Percentiles rank a stretch among this genome's conserved stretches.
Conservation (phyloP, 2,797 vertebrate genomes). For the Bovichtus variegatus region DNA sequence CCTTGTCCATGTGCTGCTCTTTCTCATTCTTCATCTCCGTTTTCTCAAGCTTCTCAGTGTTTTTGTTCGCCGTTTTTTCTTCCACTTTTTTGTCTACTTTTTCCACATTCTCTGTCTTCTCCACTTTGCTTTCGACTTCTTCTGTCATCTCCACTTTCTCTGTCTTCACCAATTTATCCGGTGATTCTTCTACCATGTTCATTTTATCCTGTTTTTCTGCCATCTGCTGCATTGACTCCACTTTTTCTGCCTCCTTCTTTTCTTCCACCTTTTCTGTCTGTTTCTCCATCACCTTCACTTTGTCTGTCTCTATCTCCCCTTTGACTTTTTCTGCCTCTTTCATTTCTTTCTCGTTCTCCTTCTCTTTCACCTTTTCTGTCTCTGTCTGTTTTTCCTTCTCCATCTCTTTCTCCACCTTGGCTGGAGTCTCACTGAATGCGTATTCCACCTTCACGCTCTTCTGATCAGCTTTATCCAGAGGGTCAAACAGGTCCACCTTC, state of each 20-base stretch:
- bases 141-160: constrained; percentile 33
- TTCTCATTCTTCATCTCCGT: constrained; percentile 47
- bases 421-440: constrained; percentile 41
- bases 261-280: constrained; percentile 18
- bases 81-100: constrained; percentile 45
- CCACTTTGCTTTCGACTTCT: constrained; percentile 30
- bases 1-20: constrained; percentile 46
- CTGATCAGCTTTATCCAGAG: constrained; percentile 54
- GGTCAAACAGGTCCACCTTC: constrained; percentile 49
- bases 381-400: constrained; percentile 24
- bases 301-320: constrained; percentile 34
- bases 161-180: constrained; percentile 26
- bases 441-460: constrained; percentile 69
- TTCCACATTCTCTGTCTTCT: constrained; percentile 47
- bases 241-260: constrained; percentile 40
- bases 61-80: constrained; percentile 42
- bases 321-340: constrained; percentile 1
- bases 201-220: constrained; percentile 38
- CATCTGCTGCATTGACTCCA: constrained; percentile 28
- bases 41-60: constrained; percentile 51
- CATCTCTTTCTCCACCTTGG: constrained; percentile 51
- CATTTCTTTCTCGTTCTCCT: constrained; percentile 19
- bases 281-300: constrained; percentile 22
- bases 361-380: constrained; percentile 14
- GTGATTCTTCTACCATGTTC: constrained; percentile 37